These are phyloP conservation scores for Ariopsis seemanni DNA, from an alignment of 2,113 vertebrate genomes.

Conservation along the genomic window DNA sequence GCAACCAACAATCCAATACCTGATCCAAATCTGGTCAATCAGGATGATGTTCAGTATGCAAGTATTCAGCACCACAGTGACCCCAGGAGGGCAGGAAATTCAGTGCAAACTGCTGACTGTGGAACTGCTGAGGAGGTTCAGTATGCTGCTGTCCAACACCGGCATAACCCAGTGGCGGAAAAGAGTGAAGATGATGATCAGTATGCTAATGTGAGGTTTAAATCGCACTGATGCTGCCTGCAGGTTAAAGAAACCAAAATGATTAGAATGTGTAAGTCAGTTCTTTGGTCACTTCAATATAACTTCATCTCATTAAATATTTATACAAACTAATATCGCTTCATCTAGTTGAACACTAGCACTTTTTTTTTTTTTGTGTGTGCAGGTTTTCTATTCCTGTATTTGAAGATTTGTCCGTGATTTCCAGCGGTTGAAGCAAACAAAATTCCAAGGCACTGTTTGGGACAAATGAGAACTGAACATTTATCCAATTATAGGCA, in stretches of 20 bases:
- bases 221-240: background rate
- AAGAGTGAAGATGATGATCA: background rate
- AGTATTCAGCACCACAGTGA: background rate
- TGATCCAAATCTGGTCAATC: background rate
- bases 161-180: background rate
- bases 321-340: background rate
- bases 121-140: background rate
- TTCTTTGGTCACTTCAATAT: background rate
- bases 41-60: background rate
- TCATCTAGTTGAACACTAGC: background rate
- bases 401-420: background rate
- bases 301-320: background rate
- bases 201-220: background rate
- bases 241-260: background rate
- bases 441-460: background rate
- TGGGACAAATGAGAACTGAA: background rate
- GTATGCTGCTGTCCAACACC: conserved; percentile 11
- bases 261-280: background rate
- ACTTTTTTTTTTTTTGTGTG: background rate
- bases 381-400: background rate
- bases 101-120: background rate
- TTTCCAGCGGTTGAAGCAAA: background rate
- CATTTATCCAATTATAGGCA: background rate
- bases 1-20: background rate
- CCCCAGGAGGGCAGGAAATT: background rate